Percentiles rank a stretch among this genome's conserved stretches.
These are phyloP conservation scores for Lordiphosa andalusiaca DNA, from an alignment of 2,888 invertebrate species.

Conservation along the genomic window DNA sequence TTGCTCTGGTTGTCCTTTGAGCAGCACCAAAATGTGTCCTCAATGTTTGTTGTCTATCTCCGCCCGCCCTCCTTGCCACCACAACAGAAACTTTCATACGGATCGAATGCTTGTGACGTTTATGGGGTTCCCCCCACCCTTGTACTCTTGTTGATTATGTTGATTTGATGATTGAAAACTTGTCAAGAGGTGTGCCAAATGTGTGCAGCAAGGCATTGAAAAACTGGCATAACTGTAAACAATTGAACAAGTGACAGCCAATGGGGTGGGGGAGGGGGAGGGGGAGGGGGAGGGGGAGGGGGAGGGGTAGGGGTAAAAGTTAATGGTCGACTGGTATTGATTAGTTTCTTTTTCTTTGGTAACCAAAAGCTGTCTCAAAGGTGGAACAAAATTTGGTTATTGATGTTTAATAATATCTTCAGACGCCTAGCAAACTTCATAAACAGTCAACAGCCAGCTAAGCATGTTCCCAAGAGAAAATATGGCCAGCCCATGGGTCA, in stretches of 20 bases:
- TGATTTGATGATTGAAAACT: constrained; percentile 20
- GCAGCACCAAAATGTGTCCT: constrained; percentile 46
- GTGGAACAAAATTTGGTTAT: too few species aligned
- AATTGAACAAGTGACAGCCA: too few species aligned
- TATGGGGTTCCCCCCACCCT: constrained; percentile 3
- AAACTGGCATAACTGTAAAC: too few species aligned
- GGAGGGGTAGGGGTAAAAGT: too few species aligned
- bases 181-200: background rate
- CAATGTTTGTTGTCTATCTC: constrained; percentile 14
- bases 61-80: background rate
- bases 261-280: too few species aligned
- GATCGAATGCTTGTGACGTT: constrained; percentile 3
- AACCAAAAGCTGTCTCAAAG: too few species aligned
- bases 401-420: too few species aligned
- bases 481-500: constrained; percentile 27
- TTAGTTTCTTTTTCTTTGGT: too few species aligned
- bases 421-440: constrained; percentile 2
- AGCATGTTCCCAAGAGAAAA: constrained; percentile 22
- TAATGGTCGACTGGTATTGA: too few species aligned
- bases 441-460: constrained; percentile 1
- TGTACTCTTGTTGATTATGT: constrained; percentile 3
- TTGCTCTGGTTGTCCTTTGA: constrained; percentile 21
- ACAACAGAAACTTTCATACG: constrained; percentile 1
- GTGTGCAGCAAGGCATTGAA: background rate
- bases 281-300: too few species aligned